Conservation (phyloP, 2,797 vertebrate species). For the Staurois parvus region DNA sequence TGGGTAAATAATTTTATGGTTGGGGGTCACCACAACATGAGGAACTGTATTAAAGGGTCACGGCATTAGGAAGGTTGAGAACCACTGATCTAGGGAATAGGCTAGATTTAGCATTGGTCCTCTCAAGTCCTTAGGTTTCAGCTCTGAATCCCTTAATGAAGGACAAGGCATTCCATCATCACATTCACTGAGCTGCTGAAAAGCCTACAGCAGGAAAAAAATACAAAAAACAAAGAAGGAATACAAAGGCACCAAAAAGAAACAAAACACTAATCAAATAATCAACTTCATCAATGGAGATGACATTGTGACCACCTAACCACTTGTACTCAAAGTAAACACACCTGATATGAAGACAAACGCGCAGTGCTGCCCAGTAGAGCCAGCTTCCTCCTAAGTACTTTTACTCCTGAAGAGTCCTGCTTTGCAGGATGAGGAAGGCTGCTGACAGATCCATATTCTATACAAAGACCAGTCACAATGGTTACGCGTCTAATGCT, state of each 20-base stretch:
- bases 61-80: too few species aligned
- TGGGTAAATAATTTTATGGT: too few species aligned
- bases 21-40: too few species aligned
- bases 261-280: constrained; percentile 5
- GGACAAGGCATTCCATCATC: not conserved
- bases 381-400: not conserved
- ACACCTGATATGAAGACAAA: not conserved
- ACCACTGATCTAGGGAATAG: too few species aligned
- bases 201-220: not conserved
- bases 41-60: too few species aligned
- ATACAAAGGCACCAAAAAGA: not conserved
- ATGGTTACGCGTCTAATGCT: not conserved
- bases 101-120: too few species aligned
- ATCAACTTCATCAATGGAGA: not conserved
- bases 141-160: not conserved
- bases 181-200: not conserved
- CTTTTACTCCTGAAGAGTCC: too few species aligned
- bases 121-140: not conserved
- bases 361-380: not conserved
- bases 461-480: not conserved
- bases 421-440: not conserved
- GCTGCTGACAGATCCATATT: not conserved
- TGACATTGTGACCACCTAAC: not conserved
- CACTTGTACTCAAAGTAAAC: not conserved
- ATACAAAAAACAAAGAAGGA: not conserved